Evolutionary conservation across 2,888 invertebrate genomes (phyloP), one percentile per base, ranked within the genome.

Genomic region (Aphodius granarius): DNA sequence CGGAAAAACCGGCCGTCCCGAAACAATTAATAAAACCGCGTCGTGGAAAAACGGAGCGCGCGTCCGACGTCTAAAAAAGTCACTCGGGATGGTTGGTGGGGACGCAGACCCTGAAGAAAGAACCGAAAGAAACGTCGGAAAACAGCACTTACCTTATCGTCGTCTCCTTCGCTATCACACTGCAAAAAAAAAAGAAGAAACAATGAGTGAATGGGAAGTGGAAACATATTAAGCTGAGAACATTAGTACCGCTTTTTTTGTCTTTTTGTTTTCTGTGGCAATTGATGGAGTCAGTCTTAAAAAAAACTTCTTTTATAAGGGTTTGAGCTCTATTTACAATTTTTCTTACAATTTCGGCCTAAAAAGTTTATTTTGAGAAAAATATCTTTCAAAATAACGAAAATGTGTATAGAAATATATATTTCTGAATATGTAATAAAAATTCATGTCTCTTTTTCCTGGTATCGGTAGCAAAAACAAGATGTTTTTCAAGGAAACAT

Each of bases 101-200:
- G 23, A n/a, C n/a, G 43, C 9, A 43, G 13, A 43, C 13, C 9
- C 13, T 63, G 16, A 16, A 71, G 18, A 71, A 62, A 62, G n/a
- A n/a, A n/a, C n/a, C 43, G 18, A 71, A 23, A 43, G 43, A 5
- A 71, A 71, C 15, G 23, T 71, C 16, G 5, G 16, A 21, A 71
- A 71, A 74, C 71, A 81, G 79, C 84, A 88, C 93, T 91, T 90
- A 94, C 95, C 95, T 95, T 95, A 90, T 94, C 95, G 89, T 95
- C 95, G 90, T 94, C 94, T 89, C 94, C 94, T 91, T 94, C 94
- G 91, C 94, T 95, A 95, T 95, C 95, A 95, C 95, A 95, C 95
- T 95, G 68, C 64, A 63, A 18, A 23, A 74, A 43, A 17, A 17
- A 74, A 70, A 63, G 18, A 71, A 70, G 20, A 62, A 68, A 70